These are phyloP conservation scores for Symphodus melops DNA, from an alignment of 2,113 vertebrate species.

Conservation along the genomic window DNA sequence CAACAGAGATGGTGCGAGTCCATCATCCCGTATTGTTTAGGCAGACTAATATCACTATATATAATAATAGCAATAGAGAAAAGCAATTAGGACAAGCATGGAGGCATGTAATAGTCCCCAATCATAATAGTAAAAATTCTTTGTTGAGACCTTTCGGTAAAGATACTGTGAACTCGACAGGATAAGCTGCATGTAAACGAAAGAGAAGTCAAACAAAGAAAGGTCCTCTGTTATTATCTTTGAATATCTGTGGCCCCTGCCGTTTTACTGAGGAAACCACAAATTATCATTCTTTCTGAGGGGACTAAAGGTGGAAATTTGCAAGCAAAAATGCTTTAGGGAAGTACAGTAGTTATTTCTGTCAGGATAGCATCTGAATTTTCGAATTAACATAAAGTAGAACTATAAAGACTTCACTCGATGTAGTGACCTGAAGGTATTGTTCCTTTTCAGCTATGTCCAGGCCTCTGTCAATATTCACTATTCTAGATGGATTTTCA, in stretches of 20 bases:
- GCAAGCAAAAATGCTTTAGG: slow-evolving; percentile 1
- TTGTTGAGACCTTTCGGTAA: slow-evolving; percentile 16
- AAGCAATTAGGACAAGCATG: slow-evolving; percentile 27
- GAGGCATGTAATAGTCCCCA: slow-evolving; percentile 9
- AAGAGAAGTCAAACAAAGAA: slow-evolving; percentile 17
- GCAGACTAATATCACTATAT: slow-evolving; percentile 12
- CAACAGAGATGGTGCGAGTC: slow-evolving; percentile 19
- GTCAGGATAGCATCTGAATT: slow-evolving; percentile 14
- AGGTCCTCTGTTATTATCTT: slow-evolving; percentile 30
- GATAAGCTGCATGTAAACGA: slow-evolving; percentile 15
- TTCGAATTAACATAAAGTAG: slow-evolving; percentile 9
- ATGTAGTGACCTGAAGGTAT: slow-evolving; percentile 69
- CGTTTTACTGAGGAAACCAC: slow-evolving; percentile 29
- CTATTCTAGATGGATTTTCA: slow-evolving; percentile 64
- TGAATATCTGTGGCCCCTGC: slow-evolving; percentile 2
- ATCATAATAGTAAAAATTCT: background rate
- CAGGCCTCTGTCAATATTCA: slow-evolving; percentile 46
- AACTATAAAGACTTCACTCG: slow-evolving; percentile 53
- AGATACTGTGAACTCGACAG: slow-evolving; percentile 3
- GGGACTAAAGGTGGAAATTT: slow-evolving; percentile 8
- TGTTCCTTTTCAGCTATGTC: slow-evolving; percentile 59
- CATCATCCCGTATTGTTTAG: slow-evolving; percentile 36
- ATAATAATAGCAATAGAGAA: slow-evolving; percentile 22
- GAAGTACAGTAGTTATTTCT: background rate
- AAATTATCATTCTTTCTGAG: slow-evolving; percentile 33